These are phyloP conservation scores for Sebastes paucispinis DNA, from an alignment of 2,797 vertebrate species.

Conservation along the genomic window DNA sequence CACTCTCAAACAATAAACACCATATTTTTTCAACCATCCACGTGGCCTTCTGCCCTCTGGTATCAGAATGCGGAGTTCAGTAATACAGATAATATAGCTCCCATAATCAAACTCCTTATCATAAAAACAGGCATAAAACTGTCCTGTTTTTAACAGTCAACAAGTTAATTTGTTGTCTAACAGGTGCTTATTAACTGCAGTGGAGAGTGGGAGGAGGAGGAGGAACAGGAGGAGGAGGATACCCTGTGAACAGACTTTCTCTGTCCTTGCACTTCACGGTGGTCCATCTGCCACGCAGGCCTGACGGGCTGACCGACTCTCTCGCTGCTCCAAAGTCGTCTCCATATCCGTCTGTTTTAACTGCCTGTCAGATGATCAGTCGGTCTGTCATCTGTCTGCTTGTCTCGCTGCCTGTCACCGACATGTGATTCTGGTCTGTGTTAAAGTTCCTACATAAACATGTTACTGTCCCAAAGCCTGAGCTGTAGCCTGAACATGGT, in stretches of 20 bases:
- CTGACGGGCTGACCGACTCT: constrained; percentile 32
- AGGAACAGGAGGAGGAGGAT: not conserved
- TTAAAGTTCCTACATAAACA: constrained; percentile 33
- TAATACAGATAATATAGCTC: constrained; percentile 54
- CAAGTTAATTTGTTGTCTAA: constrained; percentile 79
- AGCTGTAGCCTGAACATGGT: not conserved
- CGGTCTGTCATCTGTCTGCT: constrained; percentile 29
- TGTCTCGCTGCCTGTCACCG: constrained; percentile 3
- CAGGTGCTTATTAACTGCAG: constrained; percentile 72
- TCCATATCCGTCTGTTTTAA: constrained; percentile 34
- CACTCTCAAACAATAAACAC: constrained; percentile 52
- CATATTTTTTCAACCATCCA: not conserved
- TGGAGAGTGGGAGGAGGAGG: not conserved
- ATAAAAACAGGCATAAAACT: constrained; percentile 74
- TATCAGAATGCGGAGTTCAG: constrained; percentile 10
- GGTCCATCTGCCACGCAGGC: constrained; percentile 57
- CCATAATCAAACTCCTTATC: constrained; percentile 57
- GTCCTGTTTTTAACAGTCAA: constrained; percentile 60
- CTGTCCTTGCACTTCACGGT: constrained; percentile 66
- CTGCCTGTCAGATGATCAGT: constrained; percentile 24
- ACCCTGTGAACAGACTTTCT: constrained; percentile 39
- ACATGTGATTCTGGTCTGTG: constrained; percentile 18
- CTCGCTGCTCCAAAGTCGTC: constrained; percentile 24
- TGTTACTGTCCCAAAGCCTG: constrained; percentile 30
- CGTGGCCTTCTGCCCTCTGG: constrained; percentile 16